Evolutionary conservation across 2,113 vertebrate genomes (phyloP).

Genomic region (Setophaga coronata): DNA sequence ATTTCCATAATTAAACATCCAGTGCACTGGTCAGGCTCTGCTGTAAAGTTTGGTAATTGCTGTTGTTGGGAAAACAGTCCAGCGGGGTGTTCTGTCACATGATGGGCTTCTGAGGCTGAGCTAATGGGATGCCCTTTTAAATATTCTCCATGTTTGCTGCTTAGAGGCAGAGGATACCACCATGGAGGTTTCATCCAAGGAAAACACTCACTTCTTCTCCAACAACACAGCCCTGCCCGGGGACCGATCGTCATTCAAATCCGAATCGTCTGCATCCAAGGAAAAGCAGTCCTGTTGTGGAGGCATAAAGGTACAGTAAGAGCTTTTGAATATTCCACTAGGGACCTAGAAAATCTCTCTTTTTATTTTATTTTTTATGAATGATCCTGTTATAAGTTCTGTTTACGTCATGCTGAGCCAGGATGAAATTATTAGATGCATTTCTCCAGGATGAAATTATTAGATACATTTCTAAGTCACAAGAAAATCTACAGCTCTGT

Average conservation of each 20-base stretch:
- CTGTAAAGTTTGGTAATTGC: conserved; percentile 26
- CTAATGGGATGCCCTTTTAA: conserved; percentile 26
- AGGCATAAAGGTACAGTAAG: conserved; percentile 74
- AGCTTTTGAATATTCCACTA: background rate
- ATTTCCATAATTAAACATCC: conserved; percentile 49
- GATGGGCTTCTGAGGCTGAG: conserved; percentile 36
- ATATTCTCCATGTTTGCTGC: conserved; percentile 39
- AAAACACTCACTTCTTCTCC: conserved; percentile 68
- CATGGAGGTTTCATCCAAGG: conserved; percentile 76
- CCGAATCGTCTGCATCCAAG: conserved; percentile 53
- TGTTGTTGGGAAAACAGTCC: conserved; percentile 28
- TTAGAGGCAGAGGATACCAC: conserved; percentile 27
- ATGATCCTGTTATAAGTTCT: background rate
- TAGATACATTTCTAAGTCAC: background rate
- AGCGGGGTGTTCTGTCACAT: conserved; percentile 42
- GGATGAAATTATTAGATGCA: background rate
- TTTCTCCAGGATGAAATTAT: background rate
- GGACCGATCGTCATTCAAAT: conserved; percentile 58
- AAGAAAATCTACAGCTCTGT: background rate
- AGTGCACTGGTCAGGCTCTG: background rate
- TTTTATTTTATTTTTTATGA: background rate
- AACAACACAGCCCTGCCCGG: conserved; percentile 25
- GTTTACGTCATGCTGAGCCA: background rate
- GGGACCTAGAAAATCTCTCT: background rate
- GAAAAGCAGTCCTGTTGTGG: conserved; percentile 50